A percentile compares a stretch with the other conserved stretches of the same genome.
Evolutionary conservation across 2,797 vertebrate genomes (phyloP).

Genomic region (Enteromius unitaeniatus): DNA sequence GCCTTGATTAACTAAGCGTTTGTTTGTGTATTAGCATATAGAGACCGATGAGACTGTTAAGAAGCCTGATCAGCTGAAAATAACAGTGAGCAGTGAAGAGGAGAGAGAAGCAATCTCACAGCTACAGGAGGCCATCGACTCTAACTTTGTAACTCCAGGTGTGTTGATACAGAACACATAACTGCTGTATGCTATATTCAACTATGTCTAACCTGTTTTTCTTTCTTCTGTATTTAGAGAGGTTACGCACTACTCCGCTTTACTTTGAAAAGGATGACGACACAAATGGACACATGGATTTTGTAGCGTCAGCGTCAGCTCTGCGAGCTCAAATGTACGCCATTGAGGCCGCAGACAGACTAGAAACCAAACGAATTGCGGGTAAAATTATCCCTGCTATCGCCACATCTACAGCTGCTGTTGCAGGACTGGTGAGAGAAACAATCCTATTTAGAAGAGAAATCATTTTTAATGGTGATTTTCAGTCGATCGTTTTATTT

Average conservation of each 20-base stretch:
- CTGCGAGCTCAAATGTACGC: constrained; percentile 93
- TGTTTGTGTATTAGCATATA: constrained; percentile 80
- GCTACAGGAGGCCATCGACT: constrained; percentile 83
- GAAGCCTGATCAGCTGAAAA: constrained; percentile 88
- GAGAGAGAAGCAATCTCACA: constrained; percentile 90
- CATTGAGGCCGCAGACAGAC: constrained; percentile 91
- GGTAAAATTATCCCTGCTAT: constrained; percentile 99
- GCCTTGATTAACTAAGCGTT: not conserved
- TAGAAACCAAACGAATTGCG: constrained; percentile 97
- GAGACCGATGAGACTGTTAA: constrained; percentile 93
- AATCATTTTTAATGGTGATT: not conserved
- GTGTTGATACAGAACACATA: too few species aligned
- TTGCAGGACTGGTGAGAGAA: constrained; percentile 90
- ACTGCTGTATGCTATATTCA: too few species aligned
- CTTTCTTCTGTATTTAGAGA: constrained; percentile 71
- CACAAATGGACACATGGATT: constrained; percentile 92
- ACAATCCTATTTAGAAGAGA: not conserved
- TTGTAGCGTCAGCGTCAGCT: constrained; percentile 90
- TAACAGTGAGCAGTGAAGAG: constrained; percentile 91
- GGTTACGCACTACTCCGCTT: constrained; percentile 84
- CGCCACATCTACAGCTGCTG: constrained; percentile 95
- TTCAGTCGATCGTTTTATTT: not conserved
- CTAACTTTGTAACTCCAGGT: constrained; percentile 84
- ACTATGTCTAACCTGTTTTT: not conserved
- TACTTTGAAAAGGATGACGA: constrained; percentile 97